These are phyloP conservation scores for Rhinogobio ventralis DNA, from an alignment of 2,797 vertebrate species.

Conservation along the genomic window DNA sequence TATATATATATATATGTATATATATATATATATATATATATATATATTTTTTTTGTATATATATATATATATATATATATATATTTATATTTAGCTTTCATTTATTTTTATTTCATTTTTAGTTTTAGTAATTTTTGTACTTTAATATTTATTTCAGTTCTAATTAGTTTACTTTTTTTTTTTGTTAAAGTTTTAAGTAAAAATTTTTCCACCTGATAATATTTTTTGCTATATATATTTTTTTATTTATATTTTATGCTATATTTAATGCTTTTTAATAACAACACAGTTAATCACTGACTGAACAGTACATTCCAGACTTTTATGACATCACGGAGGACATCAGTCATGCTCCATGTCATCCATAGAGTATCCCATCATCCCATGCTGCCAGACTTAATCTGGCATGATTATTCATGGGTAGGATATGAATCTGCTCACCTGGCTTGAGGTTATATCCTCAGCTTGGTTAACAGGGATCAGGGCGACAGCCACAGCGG, in stretches of 20 bases:
- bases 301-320: conserved; percentile 33
- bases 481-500: not conserved
- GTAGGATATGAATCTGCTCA: conserved; percentile 66
- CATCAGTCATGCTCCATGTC: conserved; percentile 18
- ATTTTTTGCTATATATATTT: not conserved
- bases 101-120: not conserved
- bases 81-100: not conserved
- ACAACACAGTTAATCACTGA: not conserved
- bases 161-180: not conserved
- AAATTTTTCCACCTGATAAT: not conserved
- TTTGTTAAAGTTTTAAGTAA: not conserved
- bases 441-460: conserved; percentile 66
- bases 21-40: too few relatives aligned
- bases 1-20: too few relatives aligned
- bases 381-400: conserved; percentile 46
- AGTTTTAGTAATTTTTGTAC: not conserved
- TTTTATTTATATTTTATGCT: not conserved
- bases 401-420: conserved; percentile 51
- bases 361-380: not conserved
- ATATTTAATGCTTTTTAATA: not conserved
- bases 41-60: too few relatives aligned
- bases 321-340: not conserved
- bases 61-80: too few relatives aligned
- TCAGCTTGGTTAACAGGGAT: conserved; percentile 45
- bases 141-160: not conserved